Conservation (phyloP, 1,140 invertebrate genomes). For the Oedothorax gibbosus region DNA sequence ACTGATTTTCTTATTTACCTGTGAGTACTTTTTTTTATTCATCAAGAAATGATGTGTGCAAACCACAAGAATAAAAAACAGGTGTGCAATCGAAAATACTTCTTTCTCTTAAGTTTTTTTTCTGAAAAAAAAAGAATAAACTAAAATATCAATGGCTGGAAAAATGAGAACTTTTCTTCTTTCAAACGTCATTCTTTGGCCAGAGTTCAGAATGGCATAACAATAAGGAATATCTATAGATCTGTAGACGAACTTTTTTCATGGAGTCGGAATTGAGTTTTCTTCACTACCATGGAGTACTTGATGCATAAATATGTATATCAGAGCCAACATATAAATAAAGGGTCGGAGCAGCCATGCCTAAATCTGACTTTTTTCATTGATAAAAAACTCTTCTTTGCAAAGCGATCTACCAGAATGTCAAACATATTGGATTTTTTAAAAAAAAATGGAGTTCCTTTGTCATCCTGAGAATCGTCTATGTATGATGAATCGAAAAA, state of each 20-base stretch:
- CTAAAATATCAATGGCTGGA: background rate
- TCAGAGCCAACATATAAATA: constrained; percentile 44
- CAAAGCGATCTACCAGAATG: constrained; percentile 2
- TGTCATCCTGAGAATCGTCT: constrained; percentile 3
- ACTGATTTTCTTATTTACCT: too few species aligned
- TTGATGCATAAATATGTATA: constrained; percentile 46
- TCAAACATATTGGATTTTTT: constrained; percentile 30
- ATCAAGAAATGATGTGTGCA: too few species aligned
- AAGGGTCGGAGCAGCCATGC: constrained; percentile 13
- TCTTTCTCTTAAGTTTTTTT: too few species aligned
- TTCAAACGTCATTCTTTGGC: constrained; percentile 21
- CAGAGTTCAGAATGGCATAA: constrained; percentile 44
- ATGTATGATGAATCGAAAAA: background rate
- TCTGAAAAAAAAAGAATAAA: too few species aligned
- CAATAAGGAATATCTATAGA: constrained; percentile 39
- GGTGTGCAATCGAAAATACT: too few species aligned
- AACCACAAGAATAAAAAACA: too few species aligned
- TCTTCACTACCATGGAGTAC: constrained; percentile 21
- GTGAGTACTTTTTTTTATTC: too few species aligned
- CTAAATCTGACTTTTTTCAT: constrained; percentile 9
- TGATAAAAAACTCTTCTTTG: background rate
- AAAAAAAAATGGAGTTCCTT: background rate
- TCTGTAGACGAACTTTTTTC: constrained; percentile 19
- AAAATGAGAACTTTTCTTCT: background rate
- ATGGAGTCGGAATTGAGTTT: constrained; percentile 30